Evolutionary conservation across 2,888 invertebrate species (phyloP), one percentile per base, ranked within the genome.

Genomic region (Pachymerium ferrugineum): DNA sequence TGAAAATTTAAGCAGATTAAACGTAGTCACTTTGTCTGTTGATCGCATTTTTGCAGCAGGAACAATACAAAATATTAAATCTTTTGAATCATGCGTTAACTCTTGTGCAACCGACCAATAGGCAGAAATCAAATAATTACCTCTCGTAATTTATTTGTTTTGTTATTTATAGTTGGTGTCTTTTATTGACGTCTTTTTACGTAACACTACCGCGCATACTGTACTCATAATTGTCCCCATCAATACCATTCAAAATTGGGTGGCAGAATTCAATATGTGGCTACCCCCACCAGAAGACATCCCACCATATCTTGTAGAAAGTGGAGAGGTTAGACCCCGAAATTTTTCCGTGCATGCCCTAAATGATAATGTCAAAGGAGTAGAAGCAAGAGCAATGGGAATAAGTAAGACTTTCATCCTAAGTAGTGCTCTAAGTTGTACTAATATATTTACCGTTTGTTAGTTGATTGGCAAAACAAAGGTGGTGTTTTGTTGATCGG

Each of bases 191-290:
- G 91, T 97, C 79, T 96, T 98, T 83, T 87, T 98, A 78, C 86
- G 96, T 72, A 91, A 94, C 82, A 97, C 97, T 0, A 86, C 87
- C 28, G 92, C 94, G 4, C 92, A 90, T 81, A 93, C 91, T 14
- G 93, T 97, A 0, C 85, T 99, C 42, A 93, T 96, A 80, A 97
- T 99, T 77, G 97, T 98, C 88, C 99, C 99, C 8, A 97, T 99
- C 75, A 99, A 99, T 83, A 98, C 98, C 0, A 85, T 99, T 76
- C 97, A 98, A 83, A 98, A 98, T 85, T 98, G 97, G 98, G 85
- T 93, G 79, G 91, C 94, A 1, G 99, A 99, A 83, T 99, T 94
- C 82, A 95, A 98, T 81, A 93, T 94, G 89, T 99, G 98, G 97
- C 85, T 96, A 74, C 98, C 98, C 0, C 75, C 70, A 67, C 74